Evolutionary conservation across 2,113 vertebrate genomes (phyloP), one percentile per base, ranked within the genome.

Genomic region (Salvator merianae): DNA sequence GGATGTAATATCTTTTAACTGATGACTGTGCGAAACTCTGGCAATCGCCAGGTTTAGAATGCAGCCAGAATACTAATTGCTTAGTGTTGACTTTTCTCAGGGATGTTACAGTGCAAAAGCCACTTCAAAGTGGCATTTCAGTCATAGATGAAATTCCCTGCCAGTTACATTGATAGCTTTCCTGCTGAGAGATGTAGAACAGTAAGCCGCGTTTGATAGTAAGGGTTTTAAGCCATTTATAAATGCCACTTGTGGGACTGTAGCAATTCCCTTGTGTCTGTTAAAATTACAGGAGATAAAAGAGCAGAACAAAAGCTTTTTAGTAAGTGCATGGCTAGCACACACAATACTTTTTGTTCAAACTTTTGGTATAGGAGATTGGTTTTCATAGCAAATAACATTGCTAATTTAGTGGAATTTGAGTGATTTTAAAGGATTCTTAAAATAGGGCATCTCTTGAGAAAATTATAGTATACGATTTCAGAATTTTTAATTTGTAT

Each of bases 321-420:
- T 18, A 22, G 8, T 73, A 36, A 14, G 50, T 77, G 40, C n/a
- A 59, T 66, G 73, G 55, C 66, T 1, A 2, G 14, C 47, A 72
- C 43, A 28, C 3, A 68, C 0, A 1, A 14, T 4, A 5, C 16
- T 34, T 12, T n/a, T 30, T 55, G 43, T 32, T 38, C 75, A 9
- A 65, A 6, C 9, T 47, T 66, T 12, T 20, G 12, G 5, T 30
- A 14, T 2, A 1, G 2, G 3, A 30, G 34, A 8, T 2, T n/a
- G 14, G 1, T 81, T 69, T 32, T 55, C 66, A 81, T 65, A 36
- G 75, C 8, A 34, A 30, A 73, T 28, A 43, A 36, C 47, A 76
- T 76, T 53, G 30, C 20, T 78, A 38, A 34, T 28, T 71, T 71
- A 55, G 13, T 53, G 32, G 16, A 59, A 59, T 59, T 20, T 59